Conservation (phyloP, 1,140 invertebrate species). For the Drosophila willistoni region DNA sequence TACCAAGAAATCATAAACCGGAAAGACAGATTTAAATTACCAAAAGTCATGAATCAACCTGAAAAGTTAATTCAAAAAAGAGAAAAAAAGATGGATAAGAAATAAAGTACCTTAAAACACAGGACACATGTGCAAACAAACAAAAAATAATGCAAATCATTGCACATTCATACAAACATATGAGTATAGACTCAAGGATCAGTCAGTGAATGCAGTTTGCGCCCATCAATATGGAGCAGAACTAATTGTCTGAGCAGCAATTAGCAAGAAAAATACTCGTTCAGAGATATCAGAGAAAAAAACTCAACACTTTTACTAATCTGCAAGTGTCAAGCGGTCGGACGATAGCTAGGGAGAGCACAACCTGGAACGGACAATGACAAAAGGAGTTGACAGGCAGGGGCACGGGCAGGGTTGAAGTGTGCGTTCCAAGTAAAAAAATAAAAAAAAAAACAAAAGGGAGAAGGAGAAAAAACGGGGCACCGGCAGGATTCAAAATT, state of each 20-base stretch:
- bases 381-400: constrained; percentile 69
- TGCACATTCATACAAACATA: constrained; percentile 38
- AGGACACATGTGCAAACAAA: constrained; percentile 44
- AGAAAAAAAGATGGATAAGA: constrained; percentile 4
- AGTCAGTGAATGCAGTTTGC: constrained; percentile 30
- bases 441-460: neutral
- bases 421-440: constrained; percentile 71
- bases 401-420: constrained; percentile 63
- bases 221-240: constrained; percentile 66
- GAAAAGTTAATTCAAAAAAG: constrained; percentile 72
- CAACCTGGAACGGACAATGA: constrained; percentile 44
- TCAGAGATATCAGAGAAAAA: constrained; percentile 37
- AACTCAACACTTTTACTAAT: constrained; percentile 78
- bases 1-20: constrained; percentile 39
- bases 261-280: constrained; percentile 68
- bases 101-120: constrained; percentile 37
- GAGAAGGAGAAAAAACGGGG: constrained; percentile 44
- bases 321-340: constrained; percentile 76
- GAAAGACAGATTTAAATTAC: constrained; percentile 65
- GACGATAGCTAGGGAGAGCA: constrained; percentile 32
- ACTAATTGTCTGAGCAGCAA: constrained; percentile 71
- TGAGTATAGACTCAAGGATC: neutral
- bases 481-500: constrained; percentile 68
- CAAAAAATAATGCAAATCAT: constrained; percentile 74
- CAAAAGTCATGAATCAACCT: constrained; percentile 78